These are phyloP conservation scores for Erebia epiphron DNA, from an alignment of 2,888 invertebrate genomes.

Conservation along the genomic window DNA sequence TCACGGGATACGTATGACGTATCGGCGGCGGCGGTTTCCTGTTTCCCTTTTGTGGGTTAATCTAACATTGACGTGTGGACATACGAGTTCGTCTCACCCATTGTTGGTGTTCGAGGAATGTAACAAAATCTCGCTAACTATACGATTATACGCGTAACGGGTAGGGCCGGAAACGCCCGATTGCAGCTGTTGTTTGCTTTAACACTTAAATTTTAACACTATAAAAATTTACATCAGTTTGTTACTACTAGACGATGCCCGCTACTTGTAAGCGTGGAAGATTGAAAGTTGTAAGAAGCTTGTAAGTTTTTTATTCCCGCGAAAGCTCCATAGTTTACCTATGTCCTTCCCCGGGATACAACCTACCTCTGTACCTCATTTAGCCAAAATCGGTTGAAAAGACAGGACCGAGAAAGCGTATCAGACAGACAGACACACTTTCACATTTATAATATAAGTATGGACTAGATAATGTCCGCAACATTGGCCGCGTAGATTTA, in stretches of 20 bases:
- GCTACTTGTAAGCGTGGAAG: not conserved
- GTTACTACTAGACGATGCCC: not conserved
- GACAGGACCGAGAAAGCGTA: no score
- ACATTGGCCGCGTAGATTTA: no score
- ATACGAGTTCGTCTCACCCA: conserved; percentile 34
- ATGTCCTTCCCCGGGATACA: no score
- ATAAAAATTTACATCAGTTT: not conserved
- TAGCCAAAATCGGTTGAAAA: no score
- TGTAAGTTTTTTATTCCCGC: no score
- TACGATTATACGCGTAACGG: conserved; percentile 37
- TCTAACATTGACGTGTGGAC: conserved; percentile 36
- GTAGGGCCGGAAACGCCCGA: conserved; percentile 13
- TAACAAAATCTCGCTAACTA: conserved; percentile 46
- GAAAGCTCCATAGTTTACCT: no score
- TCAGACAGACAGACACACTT: no score
- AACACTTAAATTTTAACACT: conserved; percentile 6
- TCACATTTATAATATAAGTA: no score
- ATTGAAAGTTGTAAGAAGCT: no score
- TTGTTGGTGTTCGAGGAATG: conserved; percentile 48
- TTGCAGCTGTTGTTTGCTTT: conserved; percentile 9
- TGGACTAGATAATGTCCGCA: no score
- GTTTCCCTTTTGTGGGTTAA: conserved; percentile 44
- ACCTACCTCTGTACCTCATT: no score
- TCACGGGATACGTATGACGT: conserved; percentile 38
- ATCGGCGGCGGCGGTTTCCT: conserved; percentile 45